Conservation (phyloP, 2,113 vertebrate species). For the Ploceus nigricollis region DNA sequence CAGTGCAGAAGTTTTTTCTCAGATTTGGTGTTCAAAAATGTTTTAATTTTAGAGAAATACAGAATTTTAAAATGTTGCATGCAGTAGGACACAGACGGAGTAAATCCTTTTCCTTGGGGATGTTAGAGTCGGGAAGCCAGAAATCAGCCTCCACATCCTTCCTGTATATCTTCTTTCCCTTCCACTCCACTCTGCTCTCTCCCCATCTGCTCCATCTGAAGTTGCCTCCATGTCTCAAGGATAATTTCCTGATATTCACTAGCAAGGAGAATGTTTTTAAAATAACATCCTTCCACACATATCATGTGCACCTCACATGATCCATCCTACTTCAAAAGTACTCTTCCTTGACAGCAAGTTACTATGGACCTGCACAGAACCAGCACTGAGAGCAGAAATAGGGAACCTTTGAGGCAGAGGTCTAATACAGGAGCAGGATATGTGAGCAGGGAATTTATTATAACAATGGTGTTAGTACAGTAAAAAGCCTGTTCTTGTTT, state of each 20-base stretch:
- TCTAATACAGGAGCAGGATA: not conserved
- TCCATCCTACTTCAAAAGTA: not conserved
- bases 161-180: not conserved
- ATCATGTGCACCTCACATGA: not conserved
- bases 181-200: not conserved
- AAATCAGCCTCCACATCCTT: not conserved
- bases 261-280: not conserved
- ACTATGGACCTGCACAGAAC: not conserved
- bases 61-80: not conserved
- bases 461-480: not conserved
- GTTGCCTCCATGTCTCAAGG: not conserved
- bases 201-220: not conserved
- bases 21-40: not conserved
- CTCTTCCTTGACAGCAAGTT: not conserved
- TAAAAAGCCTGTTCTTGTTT: not conserved
- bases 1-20: not conserved
- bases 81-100: not conserved
- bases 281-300: not conserved
- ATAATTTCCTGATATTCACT: not conserved
- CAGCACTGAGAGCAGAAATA: not conserved
- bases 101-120: not conserved
- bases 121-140: not conserved
- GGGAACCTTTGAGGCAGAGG: not conserved
- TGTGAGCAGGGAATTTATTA: rapidly evolving
- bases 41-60: not conserved